These are phyloP conservation scores for Brenthis hecate DNA, from an alignment of 2,888 invertebrate species.

Conservation along the genomic window DNA sequence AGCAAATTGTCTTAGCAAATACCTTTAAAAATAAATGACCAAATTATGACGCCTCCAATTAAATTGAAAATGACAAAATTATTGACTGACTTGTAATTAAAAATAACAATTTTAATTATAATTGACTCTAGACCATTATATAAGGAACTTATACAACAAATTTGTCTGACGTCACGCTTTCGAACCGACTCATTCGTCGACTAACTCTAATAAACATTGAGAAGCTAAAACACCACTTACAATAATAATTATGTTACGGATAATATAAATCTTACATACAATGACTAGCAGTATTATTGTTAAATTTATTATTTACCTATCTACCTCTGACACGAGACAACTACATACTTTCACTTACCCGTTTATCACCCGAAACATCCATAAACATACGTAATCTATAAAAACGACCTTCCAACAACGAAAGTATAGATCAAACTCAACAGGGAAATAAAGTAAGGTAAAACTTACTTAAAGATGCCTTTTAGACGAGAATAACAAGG, in stretches of 20 bases:
- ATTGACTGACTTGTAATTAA: neutral
- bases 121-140: conserved; percentile 28
- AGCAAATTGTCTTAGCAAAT: too few relatives aligned
- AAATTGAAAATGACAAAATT: neutral
- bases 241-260: conserved; percentile 55
- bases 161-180: conserved; percentile 74
- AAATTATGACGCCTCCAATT: neutral
- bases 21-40: neutral
- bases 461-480: conserved; percentile 45
- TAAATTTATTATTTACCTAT: conserved; percentile 75
- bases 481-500: conserved; percentile 46
- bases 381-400: conserved; percentile 42
- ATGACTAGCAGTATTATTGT: conserved; percentile 71
- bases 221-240: conserved; percentile 77
- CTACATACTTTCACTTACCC: conserved; percentile 62
- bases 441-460: conserved; percentile 43
- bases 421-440: conserved; percentile 44
- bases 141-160: conserved; percentile 53
- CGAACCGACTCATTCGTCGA: conserved; percentile 80
- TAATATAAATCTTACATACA: conserved; percentile 63
- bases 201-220: conserved; percentile 82
- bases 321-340: conserved; percentile 67
- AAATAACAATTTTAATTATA: conserved; percentile 13
- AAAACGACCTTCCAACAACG: conserved; percentile 36
- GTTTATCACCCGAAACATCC: conserved; percentile 75